A percentile compares a stretch with the other conserved stretches of the same genome.
These are phyloP conservation scores for Mesaphorura yosii DNA, from an alignment of 1,140 invertebrate genomes.

Conservation along the genomic window DNA sequence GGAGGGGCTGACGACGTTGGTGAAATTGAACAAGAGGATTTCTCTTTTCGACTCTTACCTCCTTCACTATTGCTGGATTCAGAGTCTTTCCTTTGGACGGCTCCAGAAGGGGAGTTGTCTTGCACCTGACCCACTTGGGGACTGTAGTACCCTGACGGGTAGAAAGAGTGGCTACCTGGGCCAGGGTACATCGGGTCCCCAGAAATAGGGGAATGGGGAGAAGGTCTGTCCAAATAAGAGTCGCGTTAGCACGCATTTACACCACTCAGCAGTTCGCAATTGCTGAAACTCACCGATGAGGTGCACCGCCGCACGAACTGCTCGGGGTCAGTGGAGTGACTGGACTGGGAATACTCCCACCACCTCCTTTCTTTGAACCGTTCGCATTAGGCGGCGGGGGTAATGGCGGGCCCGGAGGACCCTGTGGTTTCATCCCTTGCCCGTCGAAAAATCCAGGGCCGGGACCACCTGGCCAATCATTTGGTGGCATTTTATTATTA, in stretches of 20 bases:
- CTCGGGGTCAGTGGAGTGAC: conserved; percentile 29
- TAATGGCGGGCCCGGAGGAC: conserved; percentile 29
- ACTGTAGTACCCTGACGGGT: conserved; percentile 28
- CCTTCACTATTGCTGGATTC: conserved; percentile 31
- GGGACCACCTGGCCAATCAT: conserved; percentile 28
- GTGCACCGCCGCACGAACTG: conserved; percentile 29
- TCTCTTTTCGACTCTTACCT: conserved; percentile 31
- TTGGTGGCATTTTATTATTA: conserved; percentile 28
- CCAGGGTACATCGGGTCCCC: conserved; percentile 24
- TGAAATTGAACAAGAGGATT: conserved; percentile 31
- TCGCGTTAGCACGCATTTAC: neutral
- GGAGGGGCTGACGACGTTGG: conserved; percentile 30
- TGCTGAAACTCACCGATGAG: conserved; percentile 28
- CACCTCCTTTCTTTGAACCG: conserved; percentile 30
- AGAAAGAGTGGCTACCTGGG: conserved; percentile 23
- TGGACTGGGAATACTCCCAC: conserved; percentile 32
- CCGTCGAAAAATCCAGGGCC: conserved; percentile 14
- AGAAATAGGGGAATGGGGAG: conserved; percentile 29
- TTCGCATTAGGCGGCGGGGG: conserved; percentile 32
- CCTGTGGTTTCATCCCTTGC: conserved; percentile 15
- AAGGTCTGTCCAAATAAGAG: conserved; percentile 18
- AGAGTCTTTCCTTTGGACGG: conserved; percentile 31
- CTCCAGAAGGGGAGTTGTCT: conserved; percentile 24
- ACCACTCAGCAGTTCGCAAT: neutral
- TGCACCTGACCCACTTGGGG: conserved; percentile 28